These are phyloP conservation scores for Origma solitaria DNA, from an alignment of 2,113 vertebrate genomes.

Conservation along the genomic window DNA sequence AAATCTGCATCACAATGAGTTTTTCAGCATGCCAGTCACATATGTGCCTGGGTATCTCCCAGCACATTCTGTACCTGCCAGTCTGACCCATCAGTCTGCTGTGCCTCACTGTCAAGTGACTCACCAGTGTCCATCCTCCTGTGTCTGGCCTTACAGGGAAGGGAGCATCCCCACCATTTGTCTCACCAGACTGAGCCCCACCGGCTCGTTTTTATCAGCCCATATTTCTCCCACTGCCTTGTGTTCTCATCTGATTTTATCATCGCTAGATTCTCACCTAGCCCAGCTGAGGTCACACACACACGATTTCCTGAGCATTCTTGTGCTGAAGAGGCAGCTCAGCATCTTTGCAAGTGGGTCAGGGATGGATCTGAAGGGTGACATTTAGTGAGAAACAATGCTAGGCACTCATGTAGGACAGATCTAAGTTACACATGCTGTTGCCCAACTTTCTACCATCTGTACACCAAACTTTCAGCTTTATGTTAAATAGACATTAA, in stretches of 20 bases:
- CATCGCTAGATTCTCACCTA: background rate
- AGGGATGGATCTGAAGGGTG: background rate
- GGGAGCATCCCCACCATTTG: background rate
- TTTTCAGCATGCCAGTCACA: background rate
- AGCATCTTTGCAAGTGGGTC: background rate
- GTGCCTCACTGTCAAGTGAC: background rate
- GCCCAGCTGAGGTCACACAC: background rate
- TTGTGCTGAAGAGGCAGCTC: background rate
- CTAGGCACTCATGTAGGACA: background rate
- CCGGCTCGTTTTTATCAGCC: background rate
- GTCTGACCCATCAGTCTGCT: background rate
- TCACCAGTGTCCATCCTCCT: background rate
- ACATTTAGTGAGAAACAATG: background rate
- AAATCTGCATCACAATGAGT: background rate
- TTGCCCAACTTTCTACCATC: conserved; percentile 33
- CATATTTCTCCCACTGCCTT: background rate
- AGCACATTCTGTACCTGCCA: background rate
- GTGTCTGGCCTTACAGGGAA: background rate
- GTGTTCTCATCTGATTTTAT: background rate
- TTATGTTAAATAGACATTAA: background rate
- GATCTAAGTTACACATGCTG: background rate
- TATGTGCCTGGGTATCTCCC: background rate
- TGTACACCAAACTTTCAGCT: background rate
- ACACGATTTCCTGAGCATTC: background rate
- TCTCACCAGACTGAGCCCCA: background rate